Evolutionary conservation across 2,113 vertebrate species (phyloP).

Genomic region (Alligator sinensis): DNA sequence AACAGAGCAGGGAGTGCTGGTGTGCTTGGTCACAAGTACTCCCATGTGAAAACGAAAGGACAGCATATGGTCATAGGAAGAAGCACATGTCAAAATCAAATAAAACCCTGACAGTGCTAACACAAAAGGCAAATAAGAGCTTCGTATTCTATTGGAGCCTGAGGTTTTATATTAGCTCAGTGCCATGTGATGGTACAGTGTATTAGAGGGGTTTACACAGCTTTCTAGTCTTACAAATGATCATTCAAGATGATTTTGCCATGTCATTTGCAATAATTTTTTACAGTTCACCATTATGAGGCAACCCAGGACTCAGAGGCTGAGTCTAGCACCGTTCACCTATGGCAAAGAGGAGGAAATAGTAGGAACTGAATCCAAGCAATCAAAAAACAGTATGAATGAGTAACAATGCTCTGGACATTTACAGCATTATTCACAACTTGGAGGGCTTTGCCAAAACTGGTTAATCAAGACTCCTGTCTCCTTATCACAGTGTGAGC

Average conservation of each 20-base stretch:
- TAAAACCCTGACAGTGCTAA: constrained; percentile 63
- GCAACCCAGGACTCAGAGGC: background rate
- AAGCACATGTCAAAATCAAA: constrained; percentile 68
- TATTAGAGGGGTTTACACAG: background rate
- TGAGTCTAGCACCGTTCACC: background rate
- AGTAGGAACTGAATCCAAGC: background rate
- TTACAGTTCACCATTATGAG: background rate
- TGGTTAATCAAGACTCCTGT: background rate
- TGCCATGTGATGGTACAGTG: background rate
- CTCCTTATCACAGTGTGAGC: background rate
- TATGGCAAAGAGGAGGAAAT: too few relatives aligned
- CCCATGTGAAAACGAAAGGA: background rate
- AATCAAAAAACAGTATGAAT: background rate
- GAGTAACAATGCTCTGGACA: background rate
- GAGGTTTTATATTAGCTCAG: constrained; percentile 27
- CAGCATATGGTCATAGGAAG: constrained; percentile 37
- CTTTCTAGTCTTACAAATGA: background rate
- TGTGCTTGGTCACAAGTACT: background rate
- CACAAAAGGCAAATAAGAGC: constrained; percentile 59
- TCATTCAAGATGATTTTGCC: background rate
- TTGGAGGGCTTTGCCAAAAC: background rate
- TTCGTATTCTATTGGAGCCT: constrained; percentile 59
- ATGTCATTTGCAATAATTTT: background rate
- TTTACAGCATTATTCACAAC: background rate
- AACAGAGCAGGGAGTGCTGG: background rate